Evolutionary conservation across 2,797 vertebrate species (phyloP), one percentile per base, ranked within the genome.

Genomic region (Hydrocynus forskahlii): DNA sequence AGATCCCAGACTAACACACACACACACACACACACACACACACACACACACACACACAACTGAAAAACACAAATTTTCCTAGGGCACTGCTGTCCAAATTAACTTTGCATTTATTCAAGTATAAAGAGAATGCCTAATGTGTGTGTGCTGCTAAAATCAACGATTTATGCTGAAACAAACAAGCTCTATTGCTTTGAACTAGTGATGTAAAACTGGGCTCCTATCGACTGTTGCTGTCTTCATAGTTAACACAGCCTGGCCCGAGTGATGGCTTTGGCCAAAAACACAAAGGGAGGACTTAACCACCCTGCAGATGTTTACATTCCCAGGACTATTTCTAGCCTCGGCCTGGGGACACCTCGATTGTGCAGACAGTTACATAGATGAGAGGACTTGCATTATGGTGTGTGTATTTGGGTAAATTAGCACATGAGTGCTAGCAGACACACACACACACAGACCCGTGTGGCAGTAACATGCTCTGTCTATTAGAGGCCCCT

Each of bases 321-420:
- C 72, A 88, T 88, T 79, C 82, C 16, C 54, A 81, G 85, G 87
- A 89, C 92, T 92, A 92, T 93, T 91, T 91, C 78, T 89, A 89
- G 88, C 88, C 84, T 81, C 52, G 84, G 82, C 19, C 76, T 50
- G 84, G 82, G 69, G 68, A 87, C 50, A 19, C 55, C 38, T 70
- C 40, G 89, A 84, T 90, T 88, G 68, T 82, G 67, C 64, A 75
- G 72, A 40, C 80, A 85, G 89, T 88, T 84, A 84, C 87, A 87
- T 80, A 87, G 84, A 91, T 81, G 86, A 89, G 82, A 52, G n/a
- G 78, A 13, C 13, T 16, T 83, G 68, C 83, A 81, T 87, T 17
- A 50, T 43, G 23, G 55, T 38, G 66, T 9, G 13, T 52, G 23
- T 35, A 71, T 52, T 60, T 75, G 63, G 45, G 75, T 57, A 83